Base-by-base conservation (phyloP, 2,888 invertebrate species). In the Plebejus anna region DNA sequence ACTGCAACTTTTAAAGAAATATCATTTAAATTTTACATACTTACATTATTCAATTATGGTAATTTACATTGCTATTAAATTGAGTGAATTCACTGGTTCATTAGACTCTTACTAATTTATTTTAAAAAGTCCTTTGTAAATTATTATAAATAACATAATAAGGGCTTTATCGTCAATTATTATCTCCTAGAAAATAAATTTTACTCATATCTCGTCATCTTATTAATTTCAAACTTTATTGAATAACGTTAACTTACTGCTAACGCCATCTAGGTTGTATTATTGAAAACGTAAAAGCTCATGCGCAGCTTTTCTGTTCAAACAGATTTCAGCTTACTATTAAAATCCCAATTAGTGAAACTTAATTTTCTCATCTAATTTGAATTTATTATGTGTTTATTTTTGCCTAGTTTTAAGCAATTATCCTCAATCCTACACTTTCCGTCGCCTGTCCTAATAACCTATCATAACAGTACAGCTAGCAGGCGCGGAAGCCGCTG, bases 401-500 rank as follows among this genome's bases (percentile, higher is more conserved):
- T 47, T 55, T 55, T 55, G 16, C 55, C 55, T 55, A 55, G 4
- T 55, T 55, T 55, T 28, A 9, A 59, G n/a, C 22, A n/a, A 22
- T 7, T 59, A 11, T 28, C 4, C 1, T 61, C 11, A 61, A 61
- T 28, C 51, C 28, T 4, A 47, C 47, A 47, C 4, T 4, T 42
- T 28, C 16, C 51, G 32, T 32, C 28, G 28, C 7, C 13, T 73
- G 73, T 73, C 76, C 78, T 38, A 75, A 76, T 78, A 78, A 78
- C 78, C 78, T 32, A 55, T 73, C 51, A 75, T 75, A 82, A 80
- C 84, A 82, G 79, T 79, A 80, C 79, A 75, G 79, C 90, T 89
- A 84, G 83, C 81, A 78, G 83, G 83, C 87, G 83, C 89, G 91
- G 91, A 91, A 90, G 90, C 87, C 85, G 80, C 82, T 79, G 79